Evolutionary conservation across 2,888 invertebrate genomes (phyloP).

Genomic region (Lepidocyrtoides sp.): DNA sequence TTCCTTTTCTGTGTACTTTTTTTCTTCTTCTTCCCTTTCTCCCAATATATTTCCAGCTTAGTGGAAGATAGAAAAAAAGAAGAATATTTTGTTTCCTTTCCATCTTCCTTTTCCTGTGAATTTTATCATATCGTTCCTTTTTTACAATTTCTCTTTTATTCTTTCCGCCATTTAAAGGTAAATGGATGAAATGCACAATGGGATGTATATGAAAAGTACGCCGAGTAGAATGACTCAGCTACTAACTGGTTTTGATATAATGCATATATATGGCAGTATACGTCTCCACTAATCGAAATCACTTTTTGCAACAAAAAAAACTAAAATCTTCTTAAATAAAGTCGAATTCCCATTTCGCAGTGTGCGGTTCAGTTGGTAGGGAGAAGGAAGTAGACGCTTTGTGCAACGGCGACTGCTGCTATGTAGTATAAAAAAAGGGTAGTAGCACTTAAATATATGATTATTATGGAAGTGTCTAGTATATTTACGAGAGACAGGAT

Average conservation of each 20-base stretch:
- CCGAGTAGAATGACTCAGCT: no score
- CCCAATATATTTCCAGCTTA: background rate
- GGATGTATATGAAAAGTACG: background rate
- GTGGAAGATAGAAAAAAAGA: background rate
- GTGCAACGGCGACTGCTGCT: background rate
- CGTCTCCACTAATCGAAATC: no score
- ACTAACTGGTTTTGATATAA: no score
- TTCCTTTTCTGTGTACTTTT: constrained; percentile 11
- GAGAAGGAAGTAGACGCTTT: no score
- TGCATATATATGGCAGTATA: no score
- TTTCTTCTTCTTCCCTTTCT: background rate
- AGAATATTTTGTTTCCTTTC: background rate
- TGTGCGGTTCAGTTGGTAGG: no score
- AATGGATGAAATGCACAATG: background rate
- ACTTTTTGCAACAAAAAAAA: no score
- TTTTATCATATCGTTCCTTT: constrained; percentile 12
- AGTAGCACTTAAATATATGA: constrained; percentile 22
- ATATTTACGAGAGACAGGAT: constrained; percentile 41
- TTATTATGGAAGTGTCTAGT: background rate
- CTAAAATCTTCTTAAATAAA: no score
- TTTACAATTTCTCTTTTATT: constrained; percentile 22
- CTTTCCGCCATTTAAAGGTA: background rate
- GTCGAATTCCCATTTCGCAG: no score
- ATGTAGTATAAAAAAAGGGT: background rate
- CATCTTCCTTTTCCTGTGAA: background rate